Base-by-base conservation (phyloP, 1,140 invertebrate species). In the Sarcophaga bullata region DNA sequence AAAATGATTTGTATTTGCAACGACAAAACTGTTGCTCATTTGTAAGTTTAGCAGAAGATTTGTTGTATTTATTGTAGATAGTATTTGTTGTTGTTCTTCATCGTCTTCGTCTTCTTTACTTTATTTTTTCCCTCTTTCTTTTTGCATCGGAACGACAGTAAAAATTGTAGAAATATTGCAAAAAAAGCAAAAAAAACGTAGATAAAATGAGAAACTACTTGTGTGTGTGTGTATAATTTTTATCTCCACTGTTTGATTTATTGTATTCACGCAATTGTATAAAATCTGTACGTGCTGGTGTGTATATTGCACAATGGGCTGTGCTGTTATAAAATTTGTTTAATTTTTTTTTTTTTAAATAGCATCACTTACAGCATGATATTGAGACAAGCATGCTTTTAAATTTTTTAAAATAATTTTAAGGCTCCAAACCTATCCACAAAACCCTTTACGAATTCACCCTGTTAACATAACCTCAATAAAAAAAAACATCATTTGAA, bases 171-270 rank as follows among this genome's bases (percentile, higher is more conserved):
- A 68, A n/a, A 58, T 58, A 58, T 7, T 62, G 15, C n/a, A 13
- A 68, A 19, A 68, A 68, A 25, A 37, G 4, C n/a, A 37, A 4
- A 37, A 37, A 37, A 37, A 37, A 1, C 25, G 1, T 2, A 37
- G 25, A 37, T 37, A 37, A 37, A 37, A 37, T 37, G 25, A 37
- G 25, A 37, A 68, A 19, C 62, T 68, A 25, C 62, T 68, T 68
- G 19, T 25, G 19, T 8, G 19, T 19, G 62, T 68, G 19, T 19
- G 62, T 68, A 68, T 68, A 17, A 68, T 68, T 68, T 68, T 68
- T 68, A 68, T 68, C 62, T 68, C 1, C 17, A 68, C 62, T 68
- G 62, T 68, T 68, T 68, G 62, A 68, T 68, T 68, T 68, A 68
- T 68, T 17, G 62, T 68, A 68, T 19, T 19, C 17, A 68, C 62